Base-by-base conservation (phyloP, 2,888 invertebrate genomes). In the Epiblema foenella region DNA sequence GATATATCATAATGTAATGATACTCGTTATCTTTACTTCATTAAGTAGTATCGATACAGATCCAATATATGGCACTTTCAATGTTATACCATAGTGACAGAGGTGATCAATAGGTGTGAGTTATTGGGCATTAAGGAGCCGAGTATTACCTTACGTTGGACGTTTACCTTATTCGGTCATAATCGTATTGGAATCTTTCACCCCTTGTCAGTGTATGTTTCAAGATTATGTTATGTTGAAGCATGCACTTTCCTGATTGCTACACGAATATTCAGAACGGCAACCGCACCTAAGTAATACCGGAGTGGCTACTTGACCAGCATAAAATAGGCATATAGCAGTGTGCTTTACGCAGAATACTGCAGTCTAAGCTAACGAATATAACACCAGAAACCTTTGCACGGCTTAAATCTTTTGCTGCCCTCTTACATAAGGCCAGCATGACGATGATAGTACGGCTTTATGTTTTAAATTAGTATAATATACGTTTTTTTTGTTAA, bases 231-330 rank as follows among this genome's bases (percentile, higher is more conserved):
- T 74, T 65, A 60, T 56, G 68, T 62, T 52, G 24, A 60, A 39
- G 59, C 79, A 60, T 33, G 59, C 79, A 78, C 81, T 87, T 85
- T 84, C 87, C 79, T 78, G 75, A 84, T 84, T 81, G 83, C 87
- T 87, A 85, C 74, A 39, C 75, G 82, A 87, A 86, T 81, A 79
- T 79, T 82, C 79, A 81, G n/a, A 83, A 81, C 76, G 75, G 68
- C 64, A 52, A 72, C 68, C 66, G 64, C 64, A n/a, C 58, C 69
- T 69, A 64, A 59, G 58, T 64, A 69, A 69, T 69, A 46, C 18
- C 54, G 57, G 17, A 64, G 39, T 58, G 57, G 56, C 33, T 54
- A 37, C 63, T 33, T 37, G 51, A 15, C 49, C 52, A 39, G 52
- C 39, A 54, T 64, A 64, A 37, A 64, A 39, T 54, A n/a, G n/a